These are phyloP conservation scores for Acanthopleura granulata DNA, from an alignment of 2,888 invertebrate species.

Conservation along the genomic window DNA sequence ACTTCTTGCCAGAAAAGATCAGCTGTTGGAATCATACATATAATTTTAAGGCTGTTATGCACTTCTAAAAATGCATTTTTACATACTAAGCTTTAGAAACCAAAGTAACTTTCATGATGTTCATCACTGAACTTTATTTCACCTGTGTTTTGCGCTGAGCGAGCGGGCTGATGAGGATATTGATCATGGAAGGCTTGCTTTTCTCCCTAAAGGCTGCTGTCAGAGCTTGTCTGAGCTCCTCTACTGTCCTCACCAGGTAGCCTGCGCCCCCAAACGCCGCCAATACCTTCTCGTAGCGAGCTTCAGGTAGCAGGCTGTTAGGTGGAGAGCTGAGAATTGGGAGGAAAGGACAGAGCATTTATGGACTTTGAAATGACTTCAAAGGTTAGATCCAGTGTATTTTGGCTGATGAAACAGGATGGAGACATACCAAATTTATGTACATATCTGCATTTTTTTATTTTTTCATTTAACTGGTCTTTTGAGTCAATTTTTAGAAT, in stretches of 20 bases:
- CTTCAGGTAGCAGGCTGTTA: slow-evolving; percentile 81
- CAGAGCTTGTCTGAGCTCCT: slow-evolving; percentile 82
- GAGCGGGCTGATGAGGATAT: slow-evolving; percentile 88
- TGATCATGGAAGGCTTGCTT: slow-evolving; percentile 88
- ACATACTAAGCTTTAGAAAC: no score
- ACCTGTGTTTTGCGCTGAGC: slow-evolving; percentile 90
- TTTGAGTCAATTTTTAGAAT: no score
- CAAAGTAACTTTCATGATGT: no score
- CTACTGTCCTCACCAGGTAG: slow-evolving; percentile 82
- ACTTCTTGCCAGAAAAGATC: no score
- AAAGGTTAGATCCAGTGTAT: no score
- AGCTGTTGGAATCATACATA: no score
- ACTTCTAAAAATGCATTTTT: no score
- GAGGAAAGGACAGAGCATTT: neutral
- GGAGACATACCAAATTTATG: no score
- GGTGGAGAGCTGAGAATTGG: slow-evolving; percentile 82
- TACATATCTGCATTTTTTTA: no score
- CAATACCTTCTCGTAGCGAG: slow-evolving; percentile 92
- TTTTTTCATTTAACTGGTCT: no score
- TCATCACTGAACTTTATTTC: neutral
- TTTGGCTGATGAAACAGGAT: no score
- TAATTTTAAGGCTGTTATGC: no score
- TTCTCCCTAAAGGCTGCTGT: slow-evolving; percentile 77
- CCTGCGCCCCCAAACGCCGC: slow-evolving; percentile 87
- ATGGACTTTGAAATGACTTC: neutral